phyloP scores from a whole-genome alignment of 1,140 invertebrate genomes.

The Globodera ellingtonae region DNA sequence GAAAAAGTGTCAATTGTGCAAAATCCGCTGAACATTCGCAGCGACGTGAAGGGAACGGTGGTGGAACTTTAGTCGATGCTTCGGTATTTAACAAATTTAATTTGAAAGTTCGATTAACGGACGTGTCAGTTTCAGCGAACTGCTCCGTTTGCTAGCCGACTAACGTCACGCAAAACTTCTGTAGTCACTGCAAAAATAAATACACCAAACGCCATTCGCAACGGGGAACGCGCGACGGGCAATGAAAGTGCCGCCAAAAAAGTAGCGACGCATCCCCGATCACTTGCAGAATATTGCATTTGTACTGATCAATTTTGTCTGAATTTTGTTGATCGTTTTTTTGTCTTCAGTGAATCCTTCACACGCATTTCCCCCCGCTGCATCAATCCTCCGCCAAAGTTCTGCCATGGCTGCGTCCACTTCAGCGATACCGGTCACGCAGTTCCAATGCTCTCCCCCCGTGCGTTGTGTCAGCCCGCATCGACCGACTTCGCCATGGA shows the following conservation, averaged over 20 bases:
- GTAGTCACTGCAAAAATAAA: neutral
- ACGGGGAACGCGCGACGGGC: too few relatives aligned
- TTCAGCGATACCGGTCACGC: conserved; percentile 4
- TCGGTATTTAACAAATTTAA: too few relatives aligned
- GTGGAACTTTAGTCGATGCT: too few relatives aligned
- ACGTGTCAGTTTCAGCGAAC: neutral
- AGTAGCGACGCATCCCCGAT: conserved; percentile 7
- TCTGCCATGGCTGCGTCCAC: conserved; percentile 7
- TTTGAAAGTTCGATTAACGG: too few relatives aligned
- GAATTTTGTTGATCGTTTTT: neutral
- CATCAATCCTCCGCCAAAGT: conserved; percentile 12
- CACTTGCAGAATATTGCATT: conserved; percentile 32
- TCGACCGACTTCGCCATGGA: conserved; percentile 5
- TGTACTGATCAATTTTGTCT: neutral
- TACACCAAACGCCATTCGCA: too few relatives aligned
- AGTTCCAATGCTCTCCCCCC: conserved; percentile 21
- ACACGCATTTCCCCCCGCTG: neutral
- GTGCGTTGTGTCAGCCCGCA: conserved; percentile 5
- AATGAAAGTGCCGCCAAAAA: neutral
- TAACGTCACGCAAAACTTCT: neutral
- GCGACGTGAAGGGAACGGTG: too few relatives aligned
- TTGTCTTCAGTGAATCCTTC: conserved; percentile 10
- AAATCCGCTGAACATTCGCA: too few relatives aligned
- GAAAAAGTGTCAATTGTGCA: neutral
- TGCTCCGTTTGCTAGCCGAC: neutral